Evolutionary conservation across 2,888 invertebrate species (phyloP), one percentile per base, ranked within the genome.

Genomic region (Julus scanicus): DNA sequence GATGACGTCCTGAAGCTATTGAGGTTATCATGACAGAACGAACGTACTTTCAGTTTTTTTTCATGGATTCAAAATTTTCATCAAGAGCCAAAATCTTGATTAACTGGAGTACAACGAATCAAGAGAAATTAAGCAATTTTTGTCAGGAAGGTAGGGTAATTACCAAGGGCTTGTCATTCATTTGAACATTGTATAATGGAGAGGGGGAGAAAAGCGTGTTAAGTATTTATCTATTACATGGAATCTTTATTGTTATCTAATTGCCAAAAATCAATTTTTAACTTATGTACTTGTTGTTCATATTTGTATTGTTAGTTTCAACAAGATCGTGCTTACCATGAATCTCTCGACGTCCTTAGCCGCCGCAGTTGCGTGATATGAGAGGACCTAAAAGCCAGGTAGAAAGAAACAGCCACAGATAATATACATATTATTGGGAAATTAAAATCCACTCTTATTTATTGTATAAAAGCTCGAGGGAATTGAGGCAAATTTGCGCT

Each of bases 341-440:
- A 93, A 90, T 57, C 91, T 90, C 87, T 92, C 91, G 2, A 93
- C 92, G 90, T 93, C 93, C 87, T 93, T 92, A 39, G 90, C 90
- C 0, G 93, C 91, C 0, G 93, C 92, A 1, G 93, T 92, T 1
- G 93, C 92, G 90, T 94, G 94, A 90, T 94, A 94, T 3, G 93
- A 93, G 83, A 94, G 90, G 3, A 93, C 93, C 93, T 57, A 89
- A 29, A 57, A 80, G 5, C 80, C 40, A 87, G 71, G 71, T 44
- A 88, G 80, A 87, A 29, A 88, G 49, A 13, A 63, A 86, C 39
- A 48, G 80, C 20, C 63, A 63, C 63, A 29, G 86, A 89, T 44
- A 29, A 44, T 40, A 37, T 80, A 15, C 11, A 53, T 37, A 15
- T 88, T 20, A 88, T 88, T 29, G 80, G 84, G 40, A 83, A 37